These are phyloP conservation scores for Anneissia japonica DNA, from an alignment of 35 echinoderm and acorn worm genomes.

Conservation along the genomic window DNA sequence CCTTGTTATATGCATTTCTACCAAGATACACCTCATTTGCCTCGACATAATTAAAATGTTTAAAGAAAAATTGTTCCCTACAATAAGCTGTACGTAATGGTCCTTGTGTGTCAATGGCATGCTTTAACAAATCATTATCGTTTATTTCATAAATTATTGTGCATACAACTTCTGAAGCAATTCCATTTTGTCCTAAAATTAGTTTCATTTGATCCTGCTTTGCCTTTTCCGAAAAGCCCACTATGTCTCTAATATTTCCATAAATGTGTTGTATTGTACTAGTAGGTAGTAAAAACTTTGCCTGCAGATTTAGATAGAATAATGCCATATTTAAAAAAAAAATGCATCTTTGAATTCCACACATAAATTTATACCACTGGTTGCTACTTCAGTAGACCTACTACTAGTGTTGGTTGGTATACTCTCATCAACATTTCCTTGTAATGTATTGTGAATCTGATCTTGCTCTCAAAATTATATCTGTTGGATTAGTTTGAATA, in stretches of 20 bases:
- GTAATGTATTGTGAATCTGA: neutral
- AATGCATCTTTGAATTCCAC: neutral
- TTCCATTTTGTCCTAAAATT: neutral
- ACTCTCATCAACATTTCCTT: neutral
- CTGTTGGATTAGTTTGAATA: neutral
- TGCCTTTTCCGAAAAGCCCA: neutral
- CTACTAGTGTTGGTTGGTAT: neutral
- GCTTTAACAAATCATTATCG: neutral
- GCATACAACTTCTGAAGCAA: neutral
- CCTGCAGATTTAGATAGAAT: slow-evolving; percentile 17
- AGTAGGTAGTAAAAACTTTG: slow-evolving; percentile 20
- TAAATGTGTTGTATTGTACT: slow-evolving; percentile 15
- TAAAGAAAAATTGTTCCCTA: slow-evolving; percentile 5
- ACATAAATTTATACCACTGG: neutral
- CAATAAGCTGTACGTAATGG: neutral
- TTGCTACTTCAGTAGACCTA: neutral
- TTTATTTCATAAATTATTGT: neutral
- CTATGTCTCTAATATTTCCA: neutral
- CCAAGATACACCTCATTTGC: slow-evolving; percentile 1
- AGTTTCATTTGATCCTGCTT: neutral
- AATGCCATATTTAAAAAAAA: slow-evolving; percentile 13
- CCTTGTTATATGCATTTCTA: neutral
- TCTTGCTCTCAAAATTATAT: neutral
- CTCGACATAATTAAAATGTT: neutral
- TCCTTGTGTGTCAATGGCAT: neutral